Base-by-base conservation (phyloP, 2,888 invertebrate genomes). In the Orthosia gothica region DNA sequence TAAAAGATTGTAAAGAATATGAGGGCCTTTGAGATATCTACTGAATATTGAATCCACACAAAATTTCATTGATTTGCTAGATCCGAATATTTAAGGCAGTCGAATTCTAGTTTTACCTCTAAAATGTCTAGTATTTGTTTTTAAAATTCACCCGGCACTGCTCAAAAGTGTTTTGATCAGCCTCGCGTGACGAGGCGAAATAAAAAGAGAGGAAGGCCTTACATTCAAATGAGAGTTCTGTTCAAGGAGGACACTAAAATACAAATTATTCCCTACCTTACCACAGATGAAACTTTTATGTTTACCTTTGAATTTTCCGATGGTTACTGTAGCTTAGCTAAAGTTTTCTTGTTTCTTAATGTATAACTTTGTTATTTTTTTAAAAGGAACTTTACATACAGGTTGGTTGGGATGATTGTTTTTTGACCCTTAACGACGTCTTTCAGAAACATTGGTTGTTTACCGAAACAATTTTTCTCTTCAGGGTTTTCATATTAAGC, bases 131-230 rank as follows among this genome's bases (percentile, higher is more conserved):
- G 75, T 78, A 85, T 78, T 76, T 84, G 83, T 84, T 85, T 84
- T 62, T 23, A 78, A 89, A 89, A 89, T 89, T 89, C 74, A 74
- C 86, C 77, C 74, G 74, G 79, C 84, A 79, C 75, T 80, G 81
- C 84, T 88, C 83, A 89, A 91, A 91, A 91, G 89, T 91, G 89
- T 93, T 93, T 92, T 92, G 92, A 92, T 90, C 91, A 91, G 88
- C 89, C 86, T 90, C 87, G 89, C 91, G 90, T 92, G 90, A 90
- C 90, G 89, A 76, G 82, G 83, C 84, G 76, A 87, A 90, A 91
- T 92, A 92, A 91, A 92, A 92, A 90, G 86, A 69, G 76, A 73
- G 77, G 64, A 76, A 82, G 84, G 86, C 83, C 88, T 89, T 91
- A 89, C 90, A 92, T 93, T 90, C 87, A 92, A 92, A 93, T 93